Evolutionary conservation across 2,888 invertebrate species (phyloP).

Genomic region (Drosophila gaucha): DNA sequence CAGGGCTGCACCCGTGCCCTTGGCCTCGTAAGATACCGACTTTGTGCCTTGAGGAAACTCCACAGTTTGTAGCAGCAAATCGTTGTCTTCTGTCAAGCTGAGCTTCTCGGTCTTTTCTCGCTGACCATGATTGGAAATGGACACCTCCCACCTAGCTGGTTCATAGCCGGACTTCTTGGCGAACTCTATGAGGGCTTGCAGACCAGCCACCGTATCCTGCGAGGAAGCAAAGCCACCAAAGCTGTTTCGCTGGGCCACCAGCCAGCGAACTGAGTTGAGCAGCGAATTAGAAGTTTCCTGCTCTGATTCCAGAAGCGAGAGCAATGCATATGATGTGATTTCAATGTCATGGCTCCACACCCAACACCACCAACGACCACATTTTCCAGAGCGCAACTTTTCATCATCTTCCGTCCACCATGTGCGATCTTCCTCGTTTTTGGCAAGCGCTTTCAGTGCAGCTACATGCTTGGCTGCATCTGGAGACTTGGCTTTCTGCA

Average conservation of each 20-base stretch:
- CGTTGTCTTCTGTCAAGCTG: slow-evolving; percentile 90
- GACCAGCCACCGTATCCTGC: slow-evolving; percentile 91
- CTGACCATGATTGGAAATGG: slow-evolving; percentile 86
- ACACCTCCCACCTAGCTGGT: slow-evolving; percentile 86
- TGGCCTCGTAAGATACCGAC: slow-evolving; percentile 90
- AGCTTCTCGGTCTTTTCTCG: slow-evolving; percentile 84
- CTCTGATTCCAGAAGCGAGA: slow-evolving; percentile 77
- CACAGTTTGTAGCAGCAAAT: slow-evolving; percentile 92
- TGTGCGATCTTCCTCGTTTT: slow-evolving; percentile 87
- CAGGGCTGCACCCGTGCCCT: slow-evolving; percentile 92
- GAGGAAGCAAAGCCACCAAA: slow-evolving; percentile 91
- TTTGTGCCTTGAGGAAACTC: slow-evolving; percentile 86
- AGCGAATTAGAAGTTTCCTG: slow-evolving; percentile 70
- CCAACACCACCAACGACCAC: slow-evolving; percentile 84
- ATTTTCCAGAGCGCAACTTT: slow-evolving; percentile 70
- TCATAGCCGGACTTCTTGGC: slow-evolving; percentile 85
- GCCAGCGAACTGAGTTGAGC: slow-evolving; percentile 88
- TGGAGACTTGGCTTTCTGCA: slow-evolving; percentile 90
- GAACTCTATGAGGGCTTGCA: slow-evolving; percentile 87
- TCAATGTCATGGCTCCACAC: slow-evolving; percentile 78
- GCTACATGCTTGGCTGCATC: slow-evolving; percentile 85
- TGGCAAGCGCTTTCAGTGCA: slow-evolving; percentile 86
- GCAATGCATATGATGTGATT: slow-evolving; percentile 76
- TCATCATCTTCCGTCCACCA: slow-evolving; percentile 91
- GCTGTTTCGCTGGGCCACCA: slow-evolving; percentile 89